These are phyloP conservation scores for Nasonia vitripennis DNA, from an alignment of 1,140 invertebrate species.

Conservation along the genomic window DNA sequence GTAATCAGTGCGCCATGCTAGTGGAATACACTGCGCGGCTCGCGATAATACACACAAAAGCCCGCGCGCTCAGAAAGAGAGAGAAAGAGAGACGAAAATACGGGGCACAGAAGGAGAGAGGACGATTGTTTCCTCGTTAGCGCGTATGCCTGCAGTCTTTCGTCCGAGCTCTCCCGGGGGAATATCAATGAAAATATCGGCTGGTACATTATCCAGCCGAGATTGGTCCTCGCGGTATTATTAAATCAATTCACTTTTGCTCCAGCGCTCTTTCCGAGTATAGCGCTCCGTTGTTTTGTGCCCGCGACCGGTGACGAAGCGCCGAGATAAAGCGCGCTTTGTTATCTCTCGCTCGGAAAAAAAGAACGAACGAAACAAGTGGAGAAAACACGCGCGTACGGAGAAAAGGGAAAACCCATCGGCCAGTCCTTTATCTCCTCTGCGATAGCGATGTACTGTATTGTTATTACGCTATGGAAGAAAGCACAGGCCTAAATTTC, in stretches of 20 bases:
- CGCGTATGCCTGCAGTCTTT: conserved; percentile 64
- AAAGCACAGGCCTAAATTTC: neutral
- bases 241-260: neutral
- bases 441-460: too few species aligned
- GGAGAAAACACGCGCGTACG: too few species aligned
- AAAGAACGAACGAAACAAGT: neutral
- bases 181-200: conserved; percentile 17
- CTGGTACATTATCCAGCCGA: too few species aligned
- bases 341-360: conserved; percentile 1
- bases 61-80: neutral
- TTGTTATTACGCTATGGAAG: too few species aligned
- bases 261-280: too few species aligned
- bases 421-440: too few species aligned
- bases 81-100: conserved; percentile 16
- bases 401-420: neutral
- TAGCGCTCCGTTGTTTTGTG: neutral
- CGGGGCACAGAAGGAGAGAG: conserved; percentile 25
- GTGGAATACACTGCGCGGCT: conserved; percentile 4
- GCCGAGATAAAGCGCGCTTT: neutral
- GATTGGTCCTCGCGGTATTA: neutral
- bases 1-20: conserved; percentile 50
- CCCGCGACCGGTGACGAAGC: neutral
- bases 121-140: conserved; percentile 58
- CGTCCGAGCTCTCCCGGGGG: neutral
- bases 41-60: conserved; percentile 54